Conservation (phyloP, 2,113 vertebrate species). For the Ictidomys tridecemlineatus region DNA sequence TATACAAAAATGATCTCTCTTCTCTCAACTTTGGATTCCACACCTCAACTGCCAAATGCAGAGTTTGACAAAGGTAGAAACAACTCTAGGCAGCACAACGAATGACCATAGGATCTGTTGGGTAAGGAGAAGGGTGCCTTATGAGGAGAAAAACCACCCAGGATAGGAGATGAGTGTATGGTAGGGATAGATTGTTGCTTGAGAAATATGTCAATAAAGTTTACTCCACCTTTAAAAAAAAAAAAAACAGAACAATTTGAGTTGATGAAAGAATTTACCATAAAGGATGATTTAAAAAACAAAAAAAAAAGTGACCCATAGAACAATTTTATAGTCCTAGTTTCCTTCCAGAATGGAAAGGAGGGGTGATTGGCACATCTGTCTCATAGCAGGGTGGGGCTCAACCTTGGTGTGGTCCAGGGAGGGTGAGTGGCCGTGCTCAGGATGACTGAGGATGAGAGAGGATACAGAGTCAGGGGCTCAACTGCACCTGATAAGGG, state of each 20-base stretch:
- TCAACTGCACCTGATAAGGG: background rate
- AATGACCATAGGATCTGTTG: background rate
- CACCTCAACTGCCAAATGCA: background rate
- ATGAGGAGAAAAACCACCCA: background rate
- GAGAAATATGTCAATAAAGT: background rate
- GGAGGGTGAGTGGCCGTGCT: background rate
- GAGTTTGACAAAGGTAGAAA: background rate
- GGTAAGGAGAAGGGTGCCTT: background rate
- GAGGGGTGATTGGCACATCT: no score
- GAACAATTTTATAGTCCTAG: no score
- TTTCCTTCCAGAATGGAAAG: background rate
- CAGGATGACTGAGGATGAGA: no score
- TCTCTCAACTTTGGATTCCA: background rate
- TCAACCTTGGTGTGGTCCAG: rapidly evolving
- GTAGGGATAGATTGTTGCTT: background rate
- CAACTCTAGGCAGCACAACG: background rate
- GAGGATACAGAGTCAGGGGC: no score
- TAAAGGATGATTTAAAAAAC: background rate
- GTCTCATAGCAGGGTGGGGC: background rate
- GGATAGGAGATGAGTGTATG: background rate
- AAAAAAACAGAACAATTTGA: background rate
- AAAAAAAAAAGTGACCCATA: no score
- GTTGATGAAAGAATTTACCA: background rate
- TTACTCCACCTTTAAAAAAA: background rate
- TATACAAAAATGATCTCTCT: background rate